These are phyloP conservation scores for Drosophila atroscutellata DNA, from an alignment of 2,888 invertebrate genomes.

Conservation along the genomic window DNA sequence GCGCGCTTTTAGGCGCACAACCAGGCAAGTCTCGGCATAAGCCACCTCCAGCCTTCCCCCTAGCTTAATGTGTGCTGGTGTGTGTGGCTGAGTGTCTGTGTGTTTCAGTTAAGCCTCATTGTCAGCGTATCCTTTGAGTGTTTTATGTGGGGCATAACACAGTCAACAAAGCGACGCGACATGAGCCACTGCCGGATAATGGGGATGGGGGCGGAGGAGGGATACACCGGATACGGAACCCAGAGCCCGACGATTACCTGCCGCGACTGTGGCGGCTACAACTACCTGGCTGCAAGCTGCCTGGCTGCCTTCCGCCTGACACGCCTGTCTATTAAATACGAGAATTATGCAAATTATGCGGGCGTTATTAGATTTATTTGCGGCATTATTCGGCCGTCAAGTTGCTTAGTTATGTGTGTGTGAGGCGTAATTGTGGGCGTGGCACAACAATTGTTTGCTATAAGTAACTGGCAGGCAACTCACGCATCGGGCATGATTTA, in stretches of 20 bases:
- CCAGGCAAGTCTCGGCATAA: conserved; percentile 52
- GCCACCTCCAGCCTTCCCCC: conserved; percentile 16
- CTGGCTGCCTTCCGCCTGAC: conserved; percentile 6
- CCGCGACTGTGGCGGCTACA: conserved; percentile 54
- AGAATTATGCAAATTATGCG: conserved; percentile 81
- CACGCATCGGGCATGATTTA: conserved; percentile 68
- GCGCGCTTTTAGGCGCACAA: conserved; percentile 79
- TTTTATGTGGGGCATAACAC: conserved; percentile 67
- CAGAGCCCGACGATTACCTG: conserved; percentile 54
- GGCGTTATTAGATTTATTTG: conserved; percentile 79
- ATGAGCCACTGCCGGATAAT: conserved; percentile 18
- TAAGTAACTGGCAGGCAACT: conserved; percentile 69
- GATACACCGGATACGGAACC: conserved; percentile 16
- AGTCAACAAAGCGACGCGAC: conserved; percentile 32
- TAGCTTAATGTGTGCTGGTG: conserved; percentile 27
- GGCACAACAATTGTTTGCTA: conserved; percentile 47
- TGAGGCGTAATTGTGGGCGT: conserved; percentile 31
- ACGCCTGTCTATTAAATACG: conserved; percentile 73
- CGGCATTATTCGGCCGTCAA: conserved; percentile 63
- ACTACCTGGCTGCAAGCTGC: conserved; percentile 38
- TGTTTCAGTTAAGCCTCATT: conserved; percentile 72
- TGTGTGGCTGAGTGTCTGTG: not conserved
- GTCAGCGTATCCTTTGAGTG: conserved; percentile 81
- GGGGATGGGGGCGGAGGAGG: not conserved
- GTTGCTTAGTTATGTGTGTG: conserved; percentile 30